Evolutionary conservation across 2,888 invertebrate genomes (phyloP).

Genomic region (Ochlodes sylvanus): DNA sequence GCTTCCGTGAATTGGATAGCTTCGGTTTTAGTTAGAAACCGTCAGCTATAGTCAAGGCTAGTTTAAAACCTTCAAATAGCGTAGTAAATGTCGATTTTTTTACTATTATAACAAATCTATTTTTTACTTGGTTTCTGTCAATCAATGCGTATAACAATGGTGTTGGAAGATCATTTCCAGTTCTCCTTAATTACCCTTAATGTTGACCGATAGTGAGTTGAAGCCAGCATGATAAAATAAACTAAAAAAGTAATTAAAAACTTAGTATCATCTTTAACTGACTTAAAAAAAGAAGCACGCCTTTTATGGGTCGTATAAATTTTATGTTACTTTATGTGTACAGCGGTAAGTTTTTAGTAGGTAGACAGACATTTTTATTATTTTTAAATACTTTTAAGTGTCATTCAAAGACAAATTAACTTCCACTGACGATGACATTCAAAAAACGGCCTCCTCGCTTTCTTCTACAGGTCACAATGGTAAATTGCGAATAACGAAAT

Average conservation of each 20-base stretch:
- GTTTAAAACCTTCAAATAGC: no score
- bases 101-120: no score
- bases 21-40: no score
- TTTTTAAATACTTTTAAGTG: constrained; percentile 1
- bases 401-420: constrained; percentile 1
- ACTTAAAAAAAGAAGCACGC: background rate
- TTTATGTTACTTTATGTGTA: constrained; percentile 8
- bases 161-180: no score
- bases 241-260: constrained; percentile 1
- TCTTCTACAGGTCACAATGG: background rate
- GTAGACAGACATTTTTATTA: background rate
- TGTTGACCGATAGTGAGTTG: background rate
- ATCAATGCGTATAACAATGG: no score
- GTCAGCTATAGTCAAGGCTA: no score
- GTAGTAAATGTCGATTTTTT: no score
- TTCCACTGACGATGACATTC: background rate
- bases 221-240: background rate
- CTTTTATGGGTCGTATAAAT: constrained; percentile 11
- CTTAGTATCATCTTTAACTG: constrained; percentile 4
- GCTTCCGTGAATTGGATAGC: no score
- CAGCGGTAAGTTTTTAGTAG: background rate
- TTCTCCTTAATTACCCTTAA: no score
- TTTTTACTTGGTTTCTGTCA: no score
- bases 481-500: background rate
- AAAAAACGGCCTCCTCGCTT: background rate